Conservation (phyloP, 1,140 invertebrate species). For the Steinernema feltiae region DNA sequence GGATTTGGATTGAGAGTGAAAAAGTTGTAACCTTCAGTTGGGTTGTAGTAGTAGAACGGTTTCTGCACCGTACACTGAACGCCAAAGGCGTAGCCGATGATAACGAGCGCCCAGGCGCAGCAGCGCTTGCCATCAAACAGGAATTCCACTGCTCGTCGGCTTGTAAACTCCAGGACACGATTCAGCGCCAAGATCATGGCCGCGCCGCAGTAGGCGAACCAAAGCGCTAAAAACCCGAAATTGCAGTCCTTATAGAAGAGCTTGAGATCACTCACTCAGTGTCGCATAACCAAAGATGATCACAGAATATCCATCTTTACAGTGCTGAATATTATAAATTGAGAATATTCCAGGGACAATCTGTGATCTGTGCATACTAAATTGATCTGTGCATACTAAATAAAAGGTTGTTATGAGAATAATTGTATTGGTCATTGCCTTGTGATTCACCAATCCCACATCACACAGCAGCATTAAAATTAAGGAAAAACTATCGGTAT, state of each 20-base stretch:
- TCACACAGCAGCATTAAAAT: no score
- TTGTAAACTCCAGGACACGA: not conserved
- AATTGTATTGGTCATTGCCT: no score
- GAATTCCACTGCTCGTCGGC: not conserved
- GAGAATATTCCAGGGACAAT: not conserved
- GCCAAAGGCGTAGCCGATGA: not conserved
- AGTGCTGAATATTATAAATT: not conserved
- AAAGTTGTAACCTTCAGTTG: not conserved
- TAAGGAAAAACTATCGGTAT: no score
- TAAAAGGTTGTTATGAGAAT: no score
- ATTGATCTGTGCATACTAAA: no score
- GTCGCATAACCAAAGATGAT: not conserved
- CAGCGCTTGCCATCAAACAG: not conserved
- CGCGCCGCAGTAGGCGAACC: not conserved
- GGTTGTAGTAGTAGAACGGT: constrained; percentile 4
- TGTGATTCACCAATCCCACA: no score
- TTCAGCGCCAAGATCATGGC: not conserved
- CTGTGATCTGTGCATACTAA: not conserved
- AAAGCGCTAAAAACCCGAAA: not conserved
- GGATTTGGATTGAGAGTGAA: not conserved
- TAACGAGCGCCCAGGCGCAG: not conserved
- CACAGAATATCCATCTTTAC: not conserved
- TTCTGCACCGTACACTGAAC: not conserved
- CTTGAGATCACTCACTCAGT: not conserved
- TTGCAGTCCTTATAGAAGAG: not conserved